Evolutionary conservation across 1,140 invertebrate genomes (phyloP).

Genomic region (Nephila pilipes): DNA sequence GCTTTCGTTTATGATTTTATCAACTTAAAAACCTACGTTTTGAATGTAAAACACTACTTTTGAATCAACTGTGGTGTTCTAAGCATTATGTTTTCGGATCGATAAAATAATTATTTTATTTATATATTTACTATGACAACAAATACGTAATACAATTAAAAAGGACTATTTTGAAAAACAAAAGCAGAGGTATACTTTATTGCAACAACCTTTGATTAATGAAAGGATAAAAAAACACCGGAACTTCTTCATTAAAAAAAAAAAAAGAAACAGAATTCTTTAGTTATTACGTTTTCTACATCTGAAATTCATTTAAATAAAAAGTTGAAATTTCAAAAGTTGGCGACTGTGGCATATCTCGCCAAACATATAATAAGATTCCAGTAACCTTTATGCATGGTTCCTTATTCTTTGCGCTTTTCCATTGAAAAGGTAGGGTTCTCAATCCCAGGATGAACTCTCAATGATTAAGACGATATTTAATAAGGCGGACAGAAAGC

Average conservation of each 20-base stretch:
- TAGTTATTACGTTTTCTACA: too few species aligned
- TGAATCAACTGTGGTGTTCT: too few species aligned
- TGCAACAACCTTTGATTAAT: background rate
- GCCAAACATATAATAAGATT: slow-evolving; percentile 47
- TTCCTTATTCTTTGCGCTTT: slow-evolving; percentile 55
- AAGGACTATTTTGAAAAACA: background rate
- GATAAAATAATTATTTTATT: too few species aligned
- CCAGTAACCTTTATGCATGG: slow-evolving; percentile 14
- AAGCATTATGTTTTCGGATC: too few species aligned
- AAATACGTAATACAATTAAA: background rate
- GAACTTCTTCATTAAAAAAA: background rate
- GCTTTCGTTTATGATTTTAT: too few species aligned
- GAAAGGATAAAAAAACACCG: background rate
- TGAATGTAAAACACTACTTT: too few species aligned
- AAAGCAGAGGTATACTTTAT: background rate
- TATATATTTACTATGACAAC: too few species aligned
- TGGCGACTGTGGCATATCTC: background rate
- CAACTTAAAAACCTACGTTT: too few species aligned
- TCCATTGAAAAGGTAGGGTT: slow-evolving; percentile 35
- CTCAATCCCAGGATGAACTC: slow-evolving; percentile 60
- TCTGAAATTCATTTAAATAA: background rate
- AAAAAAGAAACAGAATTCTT: too few species aligned
- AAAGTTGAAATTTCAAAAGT: background rate
- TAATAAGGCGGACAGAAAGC: slow-evolving; percentile 61
- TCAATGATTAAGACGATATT: slow-evolving; percentile 73